These are phyloP conservation scores for Chromobotia macracanthus DNA, from an alignment of 2,797 vertebrate species.

Conservation along the genomic window DNA sequence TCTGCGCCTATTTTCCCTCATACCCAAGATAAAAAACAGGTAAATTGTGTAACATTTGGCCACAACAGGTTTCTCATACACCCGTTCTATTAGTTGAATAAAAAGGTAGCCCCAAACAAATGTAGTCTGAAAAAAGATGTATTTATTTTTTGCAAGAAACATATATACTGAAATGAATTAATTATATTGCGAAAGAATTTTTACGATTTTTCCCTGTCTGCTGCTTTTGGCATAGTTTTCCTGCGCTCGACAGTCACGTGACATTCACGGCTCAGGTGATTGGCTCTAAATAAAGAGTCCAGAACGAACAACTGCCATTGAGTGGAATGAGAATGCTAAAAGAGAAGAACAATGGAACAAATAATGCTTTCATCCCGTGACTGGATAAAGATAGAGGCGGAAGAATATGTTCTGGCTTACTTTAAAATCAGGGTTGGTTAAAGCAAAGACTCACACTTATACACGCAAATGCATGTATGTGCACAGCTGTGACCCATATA, in stretches of 20 bases:
- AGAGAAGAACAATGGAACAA: not conserved
- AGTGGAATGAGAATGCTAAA: not conserved
- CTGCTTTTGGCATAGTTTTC: too few relatives aligned
- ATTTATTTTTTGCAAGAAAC: not conserved
- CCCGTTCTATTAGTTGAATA: not conserved
- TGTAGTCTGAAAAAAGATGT: too few relatives aligned
- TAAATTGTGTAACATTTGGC: not conserved
- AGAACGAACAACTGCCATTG: not conserved
- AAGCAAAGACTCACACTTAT: constrained; percentile 19
- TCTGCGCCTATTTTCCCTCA: not conserved
- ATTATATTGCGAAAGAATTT: too few relatives aligned
- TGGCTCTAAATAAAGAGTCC: not conserved
- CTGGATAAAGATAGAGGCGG: constrained; percentile 7
- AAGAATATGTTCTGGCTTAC: constrained; percentile 26
- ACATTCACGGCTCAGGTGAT: not conserved
- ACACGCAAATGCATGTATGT: constrained; percentile 22
- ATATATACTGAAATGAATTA: too few relatives aligned
- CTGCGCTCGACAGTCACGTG: not conserved
- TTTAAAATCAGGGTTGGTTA: constrained; percentile 46
- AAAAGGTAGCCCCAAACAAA: not conserved
- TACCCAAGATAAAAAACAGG: not conserved
- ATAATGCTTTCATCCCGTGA: not conserved
- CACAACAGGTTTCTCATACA: not conserved
- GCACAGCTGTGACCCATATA: constrained; percentile 59
- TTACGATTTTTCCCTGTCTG: too few relatives aligned